These are phyloP conservation scores for Thalassophryne amazonica DNA, from an alignment of 2,797 vertebrate species.

Conservation along the genomic window DNA sequence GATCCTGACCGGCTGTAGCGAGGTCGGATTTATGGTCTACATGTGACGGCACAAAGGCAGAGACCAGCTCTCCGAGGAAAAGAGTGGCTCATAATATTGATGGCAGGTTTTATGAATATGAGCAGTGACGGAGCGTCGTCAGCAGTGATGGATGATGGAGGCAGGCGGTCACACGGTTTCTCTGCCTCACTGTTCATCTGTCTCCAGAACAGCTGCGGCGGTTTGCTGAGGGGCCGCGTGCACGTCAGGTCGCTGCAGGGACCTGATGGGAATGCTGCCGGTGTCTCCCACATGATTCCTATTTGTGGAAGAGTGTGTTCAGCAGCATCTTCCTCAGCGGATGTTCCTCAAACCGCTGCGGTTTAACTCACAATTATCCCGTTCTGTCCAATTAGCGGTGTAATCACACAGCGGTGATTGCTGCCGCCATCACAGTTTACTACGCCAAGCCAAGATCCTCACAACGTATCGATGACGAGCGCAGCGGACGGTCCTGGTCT, in stretches of 20 bases:
- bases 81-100: slow-evolving; percentile 32
- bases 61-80: slow-evolving; percentile 28
- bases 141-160: slow-evolving; percentile 68
- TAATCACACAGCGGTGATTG: slow-evolving; percentile 68
- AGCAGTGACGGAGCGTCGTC: slow-evolving; percentile 67
- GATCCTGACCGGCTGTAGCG: slow-evolving; percentile 7
- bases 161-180: slow-evolving; percentile 40
- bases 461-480: slow-evolving; percentile 69
- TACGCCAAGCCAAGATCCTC: slow-evolving; percentile 56
- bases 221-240: slow-evolving; percentile 25
- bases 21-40: slow-evolving; percentile 34
- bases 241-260: slow-evolving; percentile 13
- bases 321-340: slow-evolving; percentile 35
- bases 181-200: slow-evolving; percentile 45
- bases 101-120: slow-evolving; percentile 52
- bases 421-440: slow-evolving; percentile 55
- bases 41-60: slow-evolving; percentile 20
- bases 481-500: slow-evolving; percentile 47
- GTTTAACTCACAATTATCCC: slow-evolving; percentile 65
- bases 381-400: slow-evolving; percentile 73
- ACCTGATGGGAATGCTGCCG: slow-evolving; percentile 14
- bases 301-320: slow-evolving; percentile 33
- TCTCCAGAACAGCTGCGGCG: slow-evolving; percentile 61
- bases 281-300: slow-evolving; percentile 23
- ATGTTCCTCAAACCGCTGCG: slow-evolving; percentile 51